These are phyloP conservation scores for Lepus timidus DNA, from an alignment of 2,113 vertebrate genomes.

Conservation along the genomic window DNA sequence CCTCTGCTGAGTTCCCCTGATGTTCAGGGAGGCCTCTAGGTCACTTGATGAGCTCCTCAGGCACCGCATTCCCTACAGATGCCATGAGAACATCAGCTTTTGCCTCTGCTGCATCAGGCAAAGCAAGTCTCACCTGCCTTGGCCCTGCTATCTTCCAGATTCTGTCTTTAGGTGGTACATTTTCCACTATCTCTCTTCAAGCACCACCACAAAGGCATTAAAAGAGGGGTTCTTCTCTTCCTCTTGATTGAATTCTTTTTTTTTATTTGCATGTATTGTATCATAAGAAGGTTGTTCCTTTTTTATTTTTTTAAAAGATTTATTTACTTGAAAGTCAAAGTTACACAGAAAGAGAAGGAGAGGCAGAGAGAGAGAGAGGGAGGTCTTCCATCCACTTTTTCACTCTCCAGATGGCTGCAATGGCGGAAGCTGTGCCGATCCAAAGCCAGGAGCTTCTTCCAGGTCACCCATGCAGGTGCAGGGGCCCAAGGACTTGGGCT, in stretches of 20 bases:
- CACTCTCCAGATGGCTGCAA: too few species aligned
- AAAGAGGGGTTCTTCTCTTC: not conserved
- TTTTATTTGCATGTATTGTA: too few species aligned
- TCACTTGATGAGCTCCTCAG: not conserved
- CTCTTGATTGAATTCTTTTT: not conserved
- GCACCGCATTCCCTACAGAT: not conserved
- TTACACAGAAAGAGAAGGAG: too few species aligned
- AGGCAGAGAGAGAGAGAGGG: too few species aligned
- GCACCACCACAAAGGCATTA: not conserved
- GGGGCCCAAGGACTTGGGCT: too few species aligned
- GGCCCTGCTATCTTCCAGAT: not conserved
- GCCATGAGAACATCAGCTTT: not conserved
- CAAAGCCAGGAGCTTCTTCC: too few species aligned
- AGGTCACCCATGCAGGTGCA: too few species aligned
- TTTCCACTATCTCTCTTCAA: not conserved
- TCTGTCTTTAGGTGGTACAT: not conserved
- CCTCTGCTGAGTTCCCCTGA: not conserved
- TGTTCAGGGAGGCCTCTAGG: not conserved
- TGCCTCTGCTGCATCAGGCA: not conserved
- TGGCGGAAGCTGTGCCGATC: too few species aligned
- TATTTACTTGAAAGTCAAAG: too few species aligned
- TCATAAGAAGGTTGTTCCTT: too few species aligned
- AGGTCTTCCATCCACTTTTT: too few species aligned
- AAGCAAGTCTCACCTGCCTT: not conserved
- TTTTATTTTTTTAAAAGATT: too few species aligned